These are phyloP conservation scores for Scaptodrosophila lebanonensis DNA, from an alignment of 1,140 invertebrate species.

Conservation along the genomic window DNA sequence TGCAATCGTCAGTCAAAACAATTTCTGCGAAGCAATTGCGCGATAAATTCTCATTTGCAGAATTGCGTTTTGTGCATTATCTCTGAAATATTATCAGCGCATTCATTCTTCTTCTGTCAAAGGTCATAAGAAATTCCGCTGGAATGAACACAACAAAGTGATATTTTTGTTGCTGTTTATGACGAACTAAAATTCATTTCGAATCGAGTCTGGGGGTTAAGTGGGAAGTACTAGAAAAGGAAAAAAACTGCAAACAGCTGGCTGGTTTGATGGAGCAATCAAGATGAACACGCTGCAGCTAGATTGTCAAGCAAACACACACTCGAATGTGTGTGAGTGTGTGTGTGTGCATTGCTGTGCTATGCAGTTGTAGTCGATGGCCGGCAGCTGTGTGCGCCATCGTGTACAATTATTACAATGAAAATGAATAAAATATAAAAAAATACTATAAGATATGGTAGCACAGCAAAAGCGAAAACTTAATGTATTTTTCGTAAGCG, in stretches of 20 bases:
- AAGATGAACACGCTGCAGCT: slow-evolving; percentile 47
- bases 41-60: too few species aligned
- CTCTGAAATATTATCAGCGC: too few species aligned
- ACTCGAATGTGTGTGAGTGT: slow-evolving; percentile 21
- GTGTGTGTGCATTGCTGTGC: slow-evolving; percentile 34
- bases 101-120: too few species aligned
- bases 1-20: too few species aligned
- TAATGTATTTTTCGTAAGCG: slow-evolving; percentile 60
- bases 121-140: too few species aligned
- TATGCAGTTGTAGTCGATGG: slow-evolving; percentile 34
- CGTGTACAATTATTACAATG: slow-evolving; percentile 45
- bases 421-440: slow-evolving; percentile 7
- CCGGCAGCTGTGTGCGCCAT: slow-evolving; percentile 34
- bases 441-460: slow-evolving; percentile 28
- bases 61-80: too few species aligned
- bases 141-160: too few species aligned
- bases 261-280: slow-evolving; percentile 56
- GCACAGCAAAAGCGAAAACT: slow-evolving; percentile 39
- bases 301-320: slow-evolving; percentile 1
- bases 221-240: slow-evolving; percentile 15
- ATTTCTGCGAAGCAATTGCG: too few species aligned
- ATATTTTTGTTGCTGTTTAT: slow-evolving; percentile 3
- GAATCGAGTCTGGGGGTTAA: slow-evolving; percentile 17
- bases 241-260: slow-evolving; percentile 37
- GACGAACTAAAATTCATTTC: slow-evolving; percentile 11